Base-by-base conservation (phyloP, 2,888 invertebrate genomes). In the Muscina levida region DNA sequence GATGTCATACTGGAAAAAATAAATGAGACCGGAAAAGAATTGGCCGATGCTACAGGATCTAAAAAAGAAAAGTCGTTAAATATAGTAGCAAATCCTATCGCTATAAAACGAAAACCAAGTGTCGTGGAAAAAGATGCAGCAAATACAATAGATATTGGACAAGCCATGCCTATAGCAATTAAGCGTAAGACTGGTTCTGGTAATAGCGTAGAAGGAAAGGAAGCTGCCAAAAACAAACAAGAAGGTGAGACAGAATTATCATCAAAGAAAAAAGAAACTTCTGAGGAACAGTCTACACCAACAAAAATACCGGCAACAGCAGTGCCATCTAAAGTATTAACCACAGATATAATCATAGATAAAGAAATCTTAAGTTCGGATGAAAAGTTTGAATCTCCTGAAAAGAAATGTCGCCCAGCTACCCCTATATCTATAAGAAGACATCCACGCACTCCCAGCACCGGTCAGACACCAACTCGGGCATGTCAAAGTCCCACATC, bases 351-450 rank as follows among this genome's bases (percentile, higher is more conserved):
- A 2, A 84, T 89, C 24, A 82, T 87, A 17, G 87, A 87, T 39
- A 89, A 88, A 72, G 85, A 88, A 81, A 90, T 90, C 19, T 87
- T 90, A 10, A 88, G 89, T 67, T 85, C 88, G 0, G 87, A 88
- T 24, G 90, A 90, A 70, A 90, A 87, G 80, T 90, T 90, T 37
- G 89, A 88, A 83, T 87, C 89, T 37, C 89, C 90, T 0, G 89
- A 88, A 53, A 89, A 89, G 75, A 87, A 87, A 57, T 83, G 85
- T 71, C 85, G 86, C 5, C 86, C 87, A 1, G 89, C 87, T 1
- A 90, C 90, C 67, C 91, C 90, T 1, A 91, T 91, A 68, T 86
- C 86, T 42, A 85, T 91, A 42, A 86, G 91, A 39, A 85, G 90
- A 13, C 87, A 87, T 82, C 91, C 91, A 0, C 87, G 90, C 39